Evolutionary conservation across 2,888 invertebrate species (phyloP).

Genomic region (Stenotaenia linearis): DNA sequence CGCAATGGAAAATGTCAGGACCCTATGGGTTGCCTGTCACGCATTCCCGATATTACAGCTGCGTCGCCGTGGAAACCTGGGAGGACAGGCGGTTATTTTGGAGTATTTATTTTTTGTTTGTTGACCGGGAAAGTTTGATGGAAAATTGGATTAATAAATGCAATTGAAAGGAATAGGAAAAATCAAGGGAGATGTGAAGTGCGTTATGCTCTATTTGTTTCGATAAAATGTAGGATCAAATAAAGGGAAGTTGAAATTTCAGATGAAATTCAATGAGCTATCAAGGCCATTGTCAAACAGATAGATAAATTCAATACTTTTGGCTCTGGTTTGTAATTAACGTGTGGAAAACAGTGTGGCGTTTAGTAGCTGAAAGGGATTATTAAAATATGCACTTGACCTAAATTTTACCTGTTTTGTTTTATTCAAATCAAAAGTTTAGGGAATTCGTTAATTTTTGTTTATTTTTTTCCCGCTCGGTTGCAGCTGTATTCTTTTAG

Average conservation of each 20-base stretch:
- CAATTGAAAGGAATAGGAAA: neutral
- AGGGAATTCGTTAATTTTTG: neutral
- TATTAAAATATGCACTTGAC: neutral
- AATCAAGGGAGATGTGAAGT: neutral
- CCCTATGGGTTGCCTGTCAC: neutral
- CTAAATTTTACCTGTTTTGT: neutral
- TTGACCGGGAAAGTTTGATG: too few species aligned
- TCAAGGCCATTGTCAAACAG: neutral
- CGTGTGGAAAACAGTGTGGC: neutral
- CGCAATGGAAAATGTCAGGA: neutral
- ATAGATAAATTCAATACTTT: neutral
- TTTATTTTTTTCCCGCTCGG: neutral
- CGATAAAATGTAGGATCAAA: neutral
- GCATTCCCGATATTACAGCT: neutral
- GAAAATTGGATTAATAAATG: neutral
- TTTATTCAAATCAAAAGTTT: neutral
- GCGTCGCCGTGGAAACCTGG: neutral
- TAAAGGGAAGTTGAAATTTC: neutral
- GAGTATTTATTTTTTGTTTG: neutral
- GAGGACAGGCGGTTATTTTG: neutral
- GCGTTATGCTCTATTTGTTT: neutral
- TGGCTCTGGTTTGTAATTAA: neutral
- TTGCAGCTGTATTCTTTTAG: too few species aligned
- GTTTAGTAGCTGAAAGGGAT: neutral
- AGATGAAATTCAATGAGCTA: neutral